Percentiles rank a stretch among this genome's conserved stretches.
Conservation (phyloP, 2,888 invertebrate genomes). For the Leucania comma region DNA sequence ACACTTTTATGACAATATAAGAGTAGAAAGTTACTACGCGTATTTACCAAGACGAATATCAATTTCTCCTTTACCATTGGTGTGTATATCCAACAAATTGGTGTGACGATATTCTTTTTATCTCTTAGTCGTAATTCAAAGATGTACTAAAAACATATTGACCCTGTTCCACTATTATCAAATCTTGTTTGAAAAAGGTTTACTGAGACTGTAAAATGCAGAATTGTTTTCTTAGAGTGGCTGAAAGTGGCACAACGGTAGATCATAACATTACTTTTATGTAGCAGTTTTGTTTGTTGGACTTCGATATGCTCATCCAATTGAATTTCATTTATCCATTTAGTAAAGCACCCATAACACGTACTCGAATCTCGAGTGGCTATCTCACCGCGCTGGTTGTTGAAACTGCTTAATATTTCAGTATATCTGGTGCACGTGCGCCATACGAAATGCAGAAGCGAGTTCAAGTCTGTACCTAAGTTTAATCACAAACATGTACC, state of each 20-base stretch:
- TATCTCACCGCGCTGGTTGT: conserved; percentile 42
- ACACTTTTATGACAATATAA: conserved; percentile 51
- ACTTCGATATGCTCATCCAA: conserved; percentile 23
- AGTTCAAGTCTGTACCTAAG: conserved; percentile 34
- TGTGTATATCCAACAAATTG: conserved; percentile 6
- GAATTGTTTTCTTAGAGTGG: conserved; percentile 19
- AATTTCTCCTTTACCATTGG: background rate
- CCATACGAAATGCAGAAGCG: conserved; percentile 36
- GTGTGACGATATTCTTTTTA: conserved; percentile 15
- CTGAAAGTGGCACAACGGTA: conserved; percentile 21
- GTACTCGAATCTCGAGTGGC: conserved; percentile 46
- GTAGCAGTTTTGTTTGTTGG: conserved; percentile 2
- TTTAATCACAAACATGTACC: conserved; percentile 51
- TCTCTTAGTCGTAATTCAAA: conserved; percentile 31
- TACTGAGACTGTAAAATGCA: conserved; percentile 21
- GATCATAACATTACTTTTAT: conserved; percentile 17
- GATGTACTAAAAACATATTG: conserved; percentile 30
- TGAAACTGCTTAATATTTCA: conserved; percentile 59
- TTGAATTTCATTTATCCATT: conserved; percentile 35
- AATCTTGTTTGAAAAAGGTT: conserved; percentile 34
- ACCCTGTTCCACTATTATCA: conserved; percentile 48
- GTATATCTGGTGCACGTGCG: conserved; percentile 51
- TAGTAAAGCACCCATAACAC: conserved; percentile 33
- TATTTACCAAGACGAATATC: conserved; percentile 21
- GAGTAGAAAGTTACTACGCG: conserved; percentile 53